phyloP scores from a whole-genome alignment of 2,888 invertebrate genomes.

The Drosophila greeni region DNA sequence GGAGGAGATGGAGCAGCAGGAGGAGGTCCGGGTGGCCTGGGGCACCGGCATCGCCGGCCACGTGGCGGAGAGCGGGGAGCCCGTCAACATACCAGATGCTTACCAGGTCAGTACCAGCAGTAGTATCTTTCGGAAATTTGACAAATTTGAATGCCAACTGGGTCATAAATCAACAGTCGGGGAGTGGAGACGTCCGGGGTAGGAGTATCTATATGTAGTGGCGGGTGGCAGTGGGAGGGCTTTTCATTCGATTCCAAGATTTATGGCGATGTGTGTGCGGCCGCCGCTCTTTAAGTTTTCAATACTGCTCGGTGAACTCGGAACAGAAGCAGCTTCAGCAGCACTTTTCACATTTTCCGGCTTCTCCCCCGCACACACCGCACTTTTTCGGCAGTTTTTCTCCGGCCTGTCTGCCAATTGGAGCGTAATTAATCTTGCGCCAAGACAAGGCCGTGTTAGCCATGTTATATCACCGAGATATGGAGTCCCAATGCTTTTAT shows the following conservation, averaged over 20 bases:
- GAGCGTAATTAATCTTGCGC: constrained; percentile 66
- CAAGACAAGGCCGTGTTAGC: constrained; percentile 52
- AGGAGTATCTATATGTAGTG: background rate
- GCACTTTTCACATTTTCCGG: constrained; percentile 37
- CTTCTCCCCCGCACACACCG: background rate
- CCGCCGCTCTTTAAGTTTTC: constrained; percentile 47
- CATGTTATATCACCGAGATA: constrained; percentile 46
- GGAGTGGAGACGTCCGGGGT: constrained; percentile 13
- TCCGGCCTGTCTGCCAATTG: constrained; percentile 50
- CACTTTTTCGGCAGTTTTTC: constrained; percentile 36
- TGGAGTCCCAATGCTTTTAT: constrained; percentile 17
- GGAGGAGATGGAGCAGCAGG: constrained; percentile 94
- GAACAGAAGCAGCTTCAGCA: constrained; percentile 10
- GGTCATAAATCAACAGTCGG: constrained; percentile 56
- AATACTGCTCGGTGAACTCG: constrained; percentile 52
- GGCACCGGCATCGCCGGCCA: constrained; percentile 96
- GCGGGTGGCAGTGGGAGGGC: background rate
- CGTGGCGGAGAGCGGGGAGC: constrained; percentile 94
- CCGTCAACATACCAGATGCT: constrained; percentile 96
- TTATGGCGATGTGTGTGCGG: constrained; percentile 50
- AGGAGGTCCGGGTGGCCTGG: constrained; percentile 96
- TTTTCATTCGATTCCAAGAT: constrained; percentile 52
- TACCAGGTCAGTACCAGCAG: constrained; percentile 85
- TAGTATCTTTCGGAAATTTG: constrained; percentile 43
- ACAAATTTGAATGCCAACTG: constrained; percentile 63